These are phyloP conservation scores for Aphodius granarius DNA, from an alignment of 2,888 invertebrate species.

Conservation along the genomic window DNA sequence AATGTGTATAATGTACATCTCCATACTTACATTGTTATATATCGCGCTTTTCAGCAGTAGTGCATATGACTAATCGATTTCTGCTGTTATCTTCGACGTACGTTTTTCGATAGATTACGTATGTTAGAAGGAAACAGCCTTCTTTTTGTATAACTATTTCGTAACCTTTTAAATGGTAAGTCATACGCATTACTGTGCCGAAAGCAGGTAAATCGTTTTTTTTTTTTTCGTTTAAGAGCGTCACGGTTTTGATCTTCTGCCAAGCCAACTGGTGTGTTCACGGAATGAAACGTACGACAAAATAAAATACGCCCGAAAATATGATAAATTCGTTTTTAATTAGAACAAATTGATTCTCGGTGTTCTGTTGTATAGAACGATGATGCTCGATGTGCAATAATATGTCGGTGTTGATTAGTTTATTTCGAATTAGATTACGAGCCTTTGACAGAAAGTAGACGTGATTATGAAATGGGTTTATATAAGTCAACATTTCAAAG, in stretches of 20 bases:
- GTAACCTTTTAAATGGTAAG: too few relatives aligned
- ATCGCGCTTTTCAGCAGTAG: too few relatives aligned
- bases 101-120: too few relatives aligned
- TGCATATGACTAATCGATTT: too few relatives aligned
- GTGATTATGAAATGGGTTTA: not conserved
- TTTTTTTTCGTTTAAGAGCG: not conserved
- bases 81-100: too few relatives aligned
- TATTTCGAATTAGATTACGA: not conserved
- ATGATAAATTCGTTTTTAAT: not conserved
- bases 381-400: constrained; percentile 1
- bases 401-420: not conserved
- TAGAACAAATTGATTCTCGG: not conserved
- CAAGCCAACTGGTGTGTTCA: constrained; percentile 7
- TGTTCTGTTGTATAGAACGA: not conserved
- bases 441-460: not conserved
- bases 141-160: too few relatives aligned
- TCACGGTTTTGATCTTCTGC: not conserved
- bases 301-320: not conserved
- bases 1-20: too few relatives aligned
- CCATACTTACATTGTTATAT: not conserved
- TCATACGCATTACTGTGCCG: too few relatives aligned
- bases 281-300: not conserved
- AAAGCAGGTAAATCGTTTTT: too few relatives aligned
- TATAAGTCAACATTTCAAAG: not conserved
- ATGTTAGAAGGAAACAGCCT: too few relatives aligned